A percentile compares a stretch with the other conserved stretches of the same genome.
Conservation (phyloP, 2,797 vertebrate species). For the Melanogrammus aeglefinus region DNA sequence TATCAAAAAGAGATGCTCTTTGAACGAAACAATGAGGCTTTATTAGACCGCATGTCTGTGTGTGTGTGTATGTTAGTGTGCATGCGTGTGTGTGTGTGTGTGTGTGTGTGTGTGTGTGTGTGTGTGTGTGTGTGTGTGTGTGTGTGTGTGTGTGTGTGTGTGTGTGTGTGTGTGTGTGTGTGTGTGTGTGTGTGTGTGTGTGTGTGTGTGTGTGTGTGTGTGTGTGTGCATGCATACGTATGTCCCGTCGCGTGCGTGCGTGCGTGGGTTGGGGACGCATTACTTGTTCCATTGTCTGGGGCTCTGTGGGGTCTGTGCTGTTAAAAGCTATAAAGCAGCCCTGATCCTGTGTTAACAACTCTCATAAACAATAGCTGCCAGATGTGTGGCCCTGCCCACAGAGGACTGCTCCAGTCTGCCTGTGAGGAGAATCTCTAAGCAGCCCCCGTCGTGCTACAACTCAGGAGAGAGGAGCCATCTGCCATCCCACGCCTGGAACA, state of each 20-base stretch:
- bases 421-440: constrained; percentile 56
- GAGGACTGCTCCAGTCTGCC: constrained; percentile 36
- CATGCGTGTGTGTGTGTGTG: too few species aligned
- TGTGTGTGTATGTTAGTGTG: too few species aligned
- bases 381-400: constrained; percentile 57
- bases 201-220: too few species aligned
- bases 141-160: too few species aligned
- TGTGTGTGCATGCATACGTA: too few species aligned
- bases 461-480: not conserved
- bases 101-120: too few species aligned
- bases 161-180: too few species aligned
- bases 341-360: constrained; percentile 62
- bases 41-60: too few species aligned
- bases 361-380: constrained; percentile 64
- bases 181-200: too few species aligned
- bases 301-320: constrained; percentile 18
- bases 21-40: not conserved
- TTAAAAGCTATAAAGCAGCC: constrained; percentile 42
- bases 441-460: not conserved
- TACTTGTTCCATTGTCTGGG: not conserved
- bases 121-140: too few species aligned
- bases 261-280: not conserved
- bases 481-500: too few species aligned
- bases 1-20: not conserved
- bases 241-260: not conserved